Percentiles rank a stretch among this genome's conserved stretches.
Conservation (phyloP, 2,888 invertebrate species). For the Chironomus riparius region DNA sequence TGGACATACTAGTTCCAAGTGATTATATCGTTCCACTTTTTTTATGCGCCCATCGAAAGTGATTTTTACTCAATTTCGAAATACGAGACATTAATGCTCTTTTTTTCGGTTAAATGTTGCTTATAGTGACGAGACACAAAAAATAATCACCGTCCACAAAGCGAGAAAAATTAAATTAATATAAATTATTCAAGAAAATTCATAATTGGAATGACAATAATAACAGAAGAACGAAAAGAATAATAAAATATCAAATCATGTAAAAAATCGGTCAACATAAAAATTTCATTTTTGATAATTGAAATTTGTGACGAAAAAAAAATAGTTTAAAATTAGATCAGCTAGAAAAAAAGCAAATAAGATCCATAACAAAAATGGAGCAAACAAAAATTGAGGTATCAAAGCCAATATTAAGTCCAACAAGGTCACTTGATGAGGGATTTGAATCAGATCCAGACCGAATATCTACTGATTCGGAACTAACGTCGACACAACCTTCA, state of each 20-base stretch:
- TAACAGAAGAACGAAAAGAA: neutral
- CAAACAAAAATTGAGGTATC: conserved; percentile 31
- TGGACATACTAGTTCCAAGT: neutral
- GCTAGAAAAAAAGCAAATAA: neutral
- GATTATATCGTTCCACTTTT: conserved; percentile 5
- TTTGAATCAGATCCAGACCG: conserved; percentile 45
- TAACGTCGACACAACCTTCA: conserved; percentile 32
- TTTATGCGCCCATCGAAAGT: neutral
- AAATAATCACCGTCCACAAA: neutral
- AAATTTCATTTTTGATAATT: neutral
- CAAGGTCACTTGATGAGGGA: conserved; percentile 43
- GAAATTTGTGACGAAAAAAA: neutral
- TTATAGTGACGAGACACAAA: neutral
- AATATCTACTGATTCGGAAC: conserved; percentile 43
- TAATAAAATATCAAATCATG: neutral
- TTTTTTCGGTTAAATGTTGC: neutral
- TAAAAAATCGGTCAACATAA: neutral
- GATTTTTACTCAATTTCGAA: neutral
- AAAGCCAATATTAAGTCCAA: conserved; percentile 43
- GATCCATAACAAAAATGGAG: neutral
- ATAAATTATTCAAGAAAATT: neutral
- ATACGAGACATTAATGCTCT: neutral
- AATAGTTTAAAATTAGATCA: neutral
- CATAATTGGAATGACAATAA: neutral
- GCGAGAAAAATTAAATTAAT: neutral